Conservation (phyloP, 1,140 invertebrate species). For the Brachionus rotundiformis region DNA sequence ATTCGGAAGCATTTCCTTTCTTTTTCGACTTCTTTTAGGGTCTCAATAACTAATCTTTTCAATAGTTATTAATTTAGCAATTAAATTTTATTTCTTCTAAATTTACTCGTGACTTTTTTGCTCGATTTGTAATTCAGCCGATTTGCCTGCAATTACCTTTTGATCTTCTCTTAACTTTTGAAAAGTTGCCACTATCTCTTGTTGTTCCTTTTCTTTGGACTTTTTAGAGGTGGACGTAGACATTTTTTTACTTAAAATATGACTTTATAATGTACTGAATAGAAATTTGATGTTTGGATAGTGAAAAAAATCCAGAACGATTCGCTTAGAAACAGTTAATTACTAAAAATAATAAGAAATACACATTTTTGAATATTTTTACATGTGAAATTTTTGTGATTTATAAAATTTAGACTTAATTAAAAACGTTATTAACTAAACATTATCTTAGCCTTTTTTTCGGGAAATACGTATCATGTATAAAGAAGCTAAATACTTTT, state of each 20-base stretch:
- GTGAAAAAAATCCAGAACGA: background rate
- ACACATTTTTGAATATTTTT: slow-evolving; percentile 31
- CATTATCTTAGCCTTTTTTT: background rate
- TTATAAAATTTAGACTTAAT: background rate
- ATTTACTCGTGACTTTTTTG: slow-evolving; percentile 87
- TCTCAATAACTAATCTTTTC: slow-evolving; percentile 85
- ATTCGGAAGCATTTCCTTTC: slow-evolving; percentile 87
- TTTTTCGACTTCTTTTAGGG: slow-evolving; percentile 79
- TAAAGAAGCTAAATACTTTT: too few relatives aligned
- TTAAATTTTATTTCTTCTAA: too few relatives aligned
- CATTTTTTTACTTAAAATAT: slow-evolving; percentile 53
- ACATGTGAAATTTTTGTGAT: background rate
- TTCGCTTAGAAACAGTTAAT: slow-evolving; percentile 49
- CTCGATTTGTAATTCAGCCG: slow-evolving; percentile 86
- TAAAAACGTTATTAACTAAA: slow-evolving; percentile 13
- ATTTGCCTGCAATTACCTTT: slow-evolving; percentile 77
- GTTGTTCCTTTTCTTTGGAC: slow-evolving; percentile 59
- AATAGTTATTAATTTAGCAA: background rate
- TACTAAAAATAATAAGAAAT: background rate
- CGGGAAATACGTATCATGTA: too few relatives aligned
- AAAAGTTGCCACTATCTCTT: slow-evolving; percentile 82
- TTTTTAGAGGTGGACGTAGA: slow-evolving; percentile 12
- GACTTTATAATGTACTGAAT: background rate
- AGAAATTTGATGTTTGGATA: slow-evolving; percentile 2
- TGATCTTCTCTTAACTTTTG: slow-evolving; percentile 83